phyloP scores from a whole-genome alignment of 1,140 invertebrate genomes.

The Pomacea maculata region DNA sequence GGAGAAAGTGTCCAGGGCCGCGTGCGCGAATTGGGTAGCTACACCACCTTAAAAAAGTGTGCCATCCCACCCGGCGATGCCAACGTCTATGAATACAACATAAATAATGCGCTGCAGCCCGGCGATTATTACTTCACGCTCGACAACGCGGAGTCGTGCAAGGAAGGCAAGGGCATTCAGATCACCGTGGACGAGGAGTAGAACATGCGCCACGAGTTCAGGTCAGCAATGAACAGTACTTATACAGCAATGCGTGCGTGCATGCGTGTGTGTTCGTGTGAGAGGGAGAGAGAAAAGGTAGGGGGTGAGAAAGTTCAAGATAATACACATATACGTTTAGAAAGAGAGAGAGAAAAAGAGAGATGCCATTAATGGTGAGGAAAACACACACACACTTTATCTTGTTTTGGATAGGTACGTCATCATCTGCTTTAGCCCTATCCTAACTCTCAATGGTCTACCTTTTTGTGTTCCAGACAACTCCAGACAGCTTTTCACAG shows the following conservation, averaged over 20 bases:
- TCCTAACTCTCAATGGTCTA: too few relatives aligned
- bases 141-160: neutral
- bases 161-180: neutral
- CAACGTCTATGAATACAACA: conserved; percentile 1
- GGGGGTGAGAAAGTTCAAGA: neutral
- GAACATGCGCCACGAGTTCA: neutral
- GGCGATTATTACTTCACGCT: conserved; percentile 9
- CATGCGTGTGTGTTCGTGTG: neutral
- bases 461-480: too few relatives aligned
- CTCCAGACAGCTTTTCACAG: too few relatives aligned
- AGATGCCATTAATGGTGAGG: too few relatives aligned
- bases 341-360: neutral
- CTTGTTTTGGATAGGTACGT: too few relatives aligned
- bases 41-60: conserved; percentile 6
- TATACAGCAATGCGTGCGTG: too few relatives aligned
- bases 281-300: conserved; percentile 3
- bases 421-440: too few relatives aligned
- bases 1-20: neutral
- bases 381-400: neutral
- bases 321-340: neutral
- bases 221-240: neutral
- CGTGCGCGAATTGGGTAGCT: conserved; percentile 1
- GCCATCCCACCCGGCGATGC: conserved; percentile 10
- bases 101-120: neutral
- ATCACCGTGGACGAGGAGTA: conserved; percentile 13